phyloP scores from a whole-genome alignment of 2,888 invertebrate genomes.

The Caradrina kadenii region DNA sequence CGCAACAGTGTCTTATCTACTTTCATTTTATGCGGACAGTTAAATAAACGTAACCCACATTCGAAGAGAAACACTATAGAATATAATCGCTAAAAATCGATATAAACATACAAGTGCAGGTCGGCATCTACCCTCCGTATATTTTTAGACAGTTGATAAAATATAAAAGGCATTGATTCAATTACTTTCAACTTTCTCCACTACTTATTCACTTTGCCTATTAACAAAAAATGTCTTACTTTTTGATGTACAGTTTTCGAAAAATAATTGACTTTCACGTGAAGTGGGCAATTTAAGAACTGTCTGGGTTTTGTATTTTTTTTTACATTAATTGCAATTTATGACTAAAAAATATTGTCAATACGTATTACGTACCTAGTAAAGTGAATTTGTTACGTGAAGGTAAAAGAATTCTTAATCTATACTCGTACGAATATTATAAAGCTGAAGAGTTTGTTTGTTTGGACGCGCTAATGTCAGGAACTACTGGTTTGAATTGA shows the following conservation, averaged over 20 bases:
- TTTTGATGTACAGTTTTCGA: conserved; percentile 1
- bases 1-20: conserved; percentile 11
- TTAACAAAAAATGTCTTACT: conserved; percentile 5
- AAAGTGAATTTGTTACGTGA: not conserved
- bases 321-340: not conserved
- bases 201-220: not conserved
- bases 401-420: not conserved
- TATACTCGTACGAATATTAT: no score
- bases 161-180: not conserved
- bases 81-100: not conserved
- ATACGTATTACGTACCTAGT: not conserved
- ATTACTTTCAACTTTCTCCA: conserved; percentile 30
- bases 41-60: conserved; percentile 35
- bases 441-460: no score
- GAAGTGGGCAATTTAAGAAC: not conserved
- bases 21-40: conserved; percentile 26
- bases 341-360: not conserved
- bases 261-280: conserved; percentile 28
- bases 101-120: not conserved
- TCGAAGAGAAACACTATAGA: conserved; percentile 1
- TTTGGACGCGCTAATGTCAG: no score
- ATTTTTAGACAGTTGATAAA: not conserved
- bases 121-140: not conserved
- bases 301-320: not conserved
- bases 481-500: no score